Evolutionary conservation across 2,888 invertebrate species (phyloP), one percentile per base, ranked within the genome.

Genomic region (Cynaeus angustus): DNA sequence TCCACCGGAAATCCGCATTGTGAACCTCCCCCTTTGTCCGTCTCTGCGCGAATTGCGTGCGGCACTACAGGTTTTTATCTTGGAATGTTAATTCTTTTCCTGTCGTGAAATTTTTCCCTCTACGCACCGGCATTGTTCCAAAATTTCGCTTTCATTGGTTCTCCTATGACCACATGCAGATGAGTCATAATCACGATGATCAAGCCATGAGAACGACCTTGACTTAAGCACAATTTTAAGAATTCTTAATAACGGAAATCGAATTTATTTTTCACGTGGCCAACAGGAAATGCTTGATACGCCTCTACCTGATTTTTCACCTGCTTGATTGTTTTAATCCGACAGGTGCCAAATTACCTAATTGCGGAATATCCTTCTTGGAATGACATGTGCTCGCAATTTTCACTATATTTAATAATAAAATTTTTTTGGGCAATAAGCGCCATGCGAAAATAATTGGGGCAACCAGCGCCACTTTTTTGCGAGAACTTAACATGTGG

Each of bases 51-150:
- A 59, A 59, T 46, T 59, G 59, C 45, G 59, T 59, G 59, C 59
- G 43, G 3, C 33, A 46, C 28, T 59, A 59, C 45, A 59, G 45
- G 45, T 59, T 46, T 50, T 45, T 59, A 45, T 46, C 45, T 45
- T 9, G 59, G 59, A 62, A 62, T 62, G 28, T 62, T 62, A 62
- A 62, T 62, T 65, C 55, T 43, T 55, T 53, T 45, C 65, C 65
- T 65, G 65, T 65, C 65, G 30, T 53, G 30, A 14, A 43, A 7
- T 65, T 53, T 65, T 53, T 55, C 52, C 38, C 12, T 21, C 37
- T 50, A 64, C 62, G 62, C 43, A 64, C 37, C 16, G 28, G 58
- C 45, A 28, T 56, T 56, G 52, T 52, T 52, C 43, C 52, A 52
- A 52, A 62, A 64, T 64, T 52, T 52, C 50, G 26, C 62, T 52